Evolutionary conservation across 2,113 vertebrate species (phyloP).

Genomic region (Turdus rufiventris): DNA sequence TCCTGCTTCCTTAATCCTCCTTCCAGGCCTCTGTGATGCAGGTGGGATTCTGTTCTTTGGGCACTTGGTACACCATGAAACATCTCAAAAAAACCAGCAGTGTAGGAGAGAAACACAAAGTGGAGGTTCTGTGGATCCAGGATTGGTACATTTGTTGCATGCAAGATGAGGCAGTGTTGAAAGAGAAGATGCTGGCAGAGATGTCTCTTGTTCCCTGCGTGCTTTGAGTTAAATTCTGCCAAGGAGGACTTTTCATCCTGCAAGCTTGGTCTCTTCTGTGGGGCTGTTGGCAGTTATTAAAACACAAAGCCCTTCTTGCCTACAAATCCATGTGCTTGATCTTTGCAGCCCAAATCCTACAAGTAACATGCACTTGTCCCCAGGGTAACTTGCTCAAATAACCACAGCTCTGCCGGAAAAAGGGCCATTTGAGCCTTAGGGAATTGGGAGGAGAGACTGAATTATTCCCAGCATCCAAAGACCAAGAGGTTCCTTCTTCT

Average conservation of each 20-base stretch:
- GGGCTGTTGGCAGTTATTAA: conserved; percentile 41
- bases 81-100: neutral
- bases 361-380: conserved; percentile 61
- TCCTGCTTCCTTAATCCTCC: neutral
- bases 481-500: conserved; percentile 46
- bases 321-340: conserved; percentile 45
- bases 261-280: neutral
- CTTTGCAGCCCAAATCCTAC: conserved; percentile 45
- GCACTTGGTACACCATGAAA: neutral
- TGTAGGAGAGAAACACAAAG: neutral
- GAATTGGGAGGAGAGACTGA: conserved; percentile 40
- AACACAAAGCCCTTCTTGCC: conserved; percentile 47
- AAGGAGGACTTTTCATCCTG: conserved; percentile 15
- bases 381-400: conserved; percentile 50
- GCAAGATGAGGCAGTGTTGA: neutral
- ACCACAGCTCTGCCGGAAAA: conserved; percentile 52
- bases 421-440: conserved; percentile 27
- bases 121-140: neutral
- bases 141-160: neutral
- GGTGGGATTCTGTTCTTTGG: neutral
- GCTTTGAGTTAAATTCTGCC: conserved; percentile 23
- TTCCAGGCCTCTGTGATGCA: neutral
- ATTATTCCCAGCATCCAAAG: conserved; percentile 55
- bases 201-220: neutral
- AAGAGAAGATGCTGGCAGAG: neutral